Evolutionary conservation across 2,888 invertebrate genomes (phyloP).

Genomic region (Aricia artaxerxes): DNA sequence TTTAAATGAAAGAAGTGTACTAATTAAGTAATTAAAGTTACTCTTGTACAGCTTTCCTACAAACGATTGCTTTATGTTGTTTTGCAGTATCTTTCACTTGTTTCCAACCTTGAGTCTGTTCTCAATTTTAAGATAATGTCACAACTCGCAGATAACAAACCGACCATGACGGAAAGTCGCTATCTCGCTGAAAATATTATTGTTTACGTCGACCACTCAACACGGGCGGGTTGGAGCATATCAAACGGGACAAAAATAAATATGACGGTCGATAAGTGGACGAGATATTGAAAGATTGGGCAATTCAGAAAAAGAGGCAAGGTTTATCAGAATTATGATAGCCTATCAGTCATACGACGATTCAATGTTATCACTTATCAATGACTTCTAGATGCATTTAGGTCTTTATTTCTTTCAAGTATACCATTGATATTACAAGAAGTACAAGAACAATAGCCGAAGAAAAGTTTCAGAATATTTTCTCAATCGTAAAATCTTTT

Average conservation of each 20-base stretch:
- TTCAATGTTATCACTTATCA: background rate
- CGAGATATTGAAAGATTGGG: constrained; percentile 15
- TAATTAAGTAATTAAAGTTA: background rate
- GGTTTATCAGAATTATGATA: background rate
- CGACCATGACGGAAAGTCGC: background rate
- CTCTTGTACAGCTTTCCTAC: background rate
- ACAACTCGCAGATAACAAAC: constrained; percentile 11
- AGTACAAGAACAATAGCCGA: too few species aligned
- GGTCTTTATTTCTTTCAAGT: too few species aligned
- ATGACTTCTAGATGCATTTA: background rate
- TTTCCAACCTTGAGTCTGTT: constrained; percentile 26
- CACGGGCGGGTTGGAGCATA: constrained; percentile 20
- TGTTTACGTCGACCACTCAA: constrained; percentile 10
- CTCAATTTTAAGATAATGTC: constrained; percentile 30
- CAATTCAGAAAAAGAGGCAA: constrained; percentile 3
- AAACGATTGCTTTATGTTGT: background rate
- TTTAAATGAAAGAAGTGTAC: too few species aligned
- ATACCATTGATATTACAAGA: background rate
- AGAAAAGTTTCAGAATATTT: too few species aligned
- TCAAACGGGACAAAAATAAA: constrained; percentile 32
- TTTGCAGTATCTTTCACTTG: background rate
- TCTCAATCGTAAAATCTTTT: too few species aligned
- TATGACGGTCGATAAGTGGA: constrained; percentile 34
- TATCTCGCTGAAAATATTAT: constrained; percentile 5
- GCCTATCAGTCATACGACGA: background rate